Base-by-base conservation (phyloP, 2,888 invertebrate species). In the Oxycera nigricornis region DNA sequence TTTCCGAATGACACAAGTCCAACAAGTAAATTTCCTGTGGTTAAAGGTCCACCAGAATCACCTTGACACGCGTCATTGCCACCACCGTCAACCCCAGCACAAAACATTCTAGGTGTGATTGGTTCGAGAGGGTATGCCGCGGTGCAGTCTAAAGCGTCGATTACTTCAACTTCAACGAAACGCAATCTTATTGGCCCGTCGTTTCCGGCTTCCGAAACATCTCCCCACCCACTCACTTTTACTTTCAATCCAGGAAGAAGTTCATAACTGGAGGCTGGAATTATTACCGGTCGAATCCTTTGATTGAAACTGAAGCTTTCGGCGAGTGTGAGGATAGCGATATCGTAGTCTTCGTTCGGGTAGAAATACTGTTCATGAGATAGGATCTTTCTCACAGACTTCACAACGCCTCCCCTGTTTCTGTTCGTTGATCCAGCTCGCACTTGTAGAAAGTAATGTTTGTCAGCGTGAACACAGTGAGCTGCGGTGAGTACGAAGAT, bases 401-500 rank as follows among this genome's bases (percentile, higher is more conserved):
- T 26, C 11, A 46, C 26, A n/a, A 39, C 20, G n/a, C 83, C 83
- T 17, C 35, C 61, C 1, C 17, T 35, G 1, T 22, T 20, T 20
- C 26, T 61, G 6, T 26, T 28, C 11, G 86, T 84, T 0, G 88
- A 87, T 0, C 89, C 89, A 3, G 85, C 88, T 4, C 50, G 52
- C 14, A 70, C 31, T 1, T 26, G 22, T 3, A 41, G 52, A 4
- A 24, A 26, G 39, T 14, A 20, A n/a, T 11, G 30, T 2, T 14
- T 26, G n/a, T 46, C 26, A 1, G 83, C 84, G 28, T 78, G 75
- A 41, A 87, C 81, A 78, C 88, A 89, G 79, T 89, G 88, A 3
- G 88, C 89, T 14, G 88, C 88, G 1, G 88, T 89, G 1, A 89
- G 67, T 0, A 87, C 82, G 2, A 50, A 11, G 65, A 88, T 86